Evolutionary conservation across 1,140 invertebrate genomes (phyloP).

Genomic region (Brachionus calyciflorus): DNA sequence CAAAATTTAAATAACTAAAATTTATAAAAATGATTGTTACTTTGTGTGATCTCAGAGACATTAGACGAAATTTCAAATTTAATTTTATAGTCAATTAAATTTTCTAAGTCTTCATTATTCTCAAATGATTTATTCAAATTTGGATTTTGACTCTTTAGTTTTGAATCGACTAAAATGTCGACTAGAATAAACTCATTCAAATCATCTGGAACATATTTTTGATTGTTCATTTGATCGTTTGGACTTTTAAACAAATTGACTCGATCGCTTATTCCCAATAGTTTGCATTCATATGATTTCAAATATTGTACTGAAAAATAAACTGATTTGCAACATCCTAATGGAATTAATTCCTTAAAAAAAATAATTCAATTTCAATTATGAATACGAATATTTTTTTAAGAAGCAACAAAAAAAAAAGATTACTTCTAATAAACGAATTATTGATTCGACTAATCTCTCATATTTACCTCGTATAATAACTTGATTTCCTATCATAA

Average conservation of each 20-base stretch:
- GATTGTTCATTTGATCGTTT: neutral
- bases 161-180: neutral
- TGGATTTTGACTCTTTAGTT: neutral
- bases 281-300: slow-evolving; percentile 44
- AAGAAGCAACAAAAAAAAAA: no score
- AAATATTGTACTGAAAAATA: slow-evolving; percentile 16
- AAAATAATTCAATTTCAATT: no score
- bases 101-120: neutral
- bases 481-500: slow-evolving; percentile 32
- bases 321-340: slow-evolving; percentile 28
- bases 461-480: slow-evolving; percentile 9
- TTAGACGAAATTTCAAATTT: neutral
- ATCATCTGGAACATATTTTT: neutral
- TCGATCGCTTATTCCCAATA: slow-evolving; percentile 3
- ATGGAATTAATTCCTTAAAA: slow-evolving; percentile 20
- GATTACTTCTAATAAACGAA: slow-evolving; percentile 12
- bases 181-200: slow-evolving; percentile 22
- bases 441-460: neutral
- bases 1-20: neutral
- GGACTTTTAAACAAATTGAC: neutral
- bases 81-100: slow-evolving; percentile 1
- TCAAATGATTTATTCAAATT: neutral
- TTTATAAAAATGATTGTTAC: neutral
- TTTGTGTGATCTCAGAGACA: neutral
- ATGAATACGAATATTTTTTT: no score